Evolutionary conservation across 2,797 vertebrate species (phyloP), one percentile per base, ranked within the genome.

Genomic region (Phataginus tricuspis): DNA sequence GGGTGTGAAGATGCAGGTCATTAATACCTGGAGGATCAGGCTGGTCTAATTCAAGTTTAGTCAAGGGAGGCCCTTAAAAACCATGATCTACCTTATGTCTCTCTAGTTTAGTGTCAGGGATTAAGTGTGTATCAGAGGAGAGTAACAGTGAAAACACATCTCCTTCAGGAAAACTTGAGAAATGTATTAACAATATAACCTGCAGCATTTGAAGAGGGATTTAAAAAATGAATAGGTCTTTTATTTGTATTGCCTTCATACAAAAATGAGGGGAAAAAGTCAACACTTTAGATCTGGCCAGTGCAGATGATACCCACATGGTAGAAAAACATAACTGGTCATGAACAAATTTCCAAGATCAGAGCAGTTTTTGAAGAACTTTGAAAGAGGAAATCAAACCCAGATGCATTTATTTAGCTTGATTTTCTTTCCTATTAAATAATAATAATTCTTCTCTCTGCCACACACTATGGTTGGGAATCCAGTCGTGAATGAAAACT

Each of bases 371-470:
- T 86, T 63, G 18, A 85, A 92, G 71, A 78, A 16, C 68, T 83
- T 87, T 75, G 45, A 92, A 84, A 45, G 29, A 90, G 86, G 80
- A 92, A 94, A 51, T 95, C 59, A 92, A 92, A 57, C 75, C 66
- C 85, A 71, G 74, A 45, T 95, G 57, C n/a, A 57, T 84, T 68
- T 92, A 75, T 86, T 74, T 90, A 37, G 49, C 31, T 91, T 92
- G 31, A 53, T 83, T 84, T 93, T 69, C 37, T 86, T 92, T 86
- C 5, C 61, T 85, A 0, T 94, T 85, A 29, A 53, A 34, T 51
- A 55, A 78, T 42, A 69, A 61, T 13, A 45, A 7, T 79, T 55
- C 23, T 78, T 0, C 53, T 61, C 19, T 2, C 2, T n/a, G 55
- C 72, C 5, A 3, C 39, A 49, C 23, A 5, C 51, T 19, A 2